Base-by-base conservation (phyloP, 1,140 invertebrate genomes). In the Mactra quadrangularis region DNA sequence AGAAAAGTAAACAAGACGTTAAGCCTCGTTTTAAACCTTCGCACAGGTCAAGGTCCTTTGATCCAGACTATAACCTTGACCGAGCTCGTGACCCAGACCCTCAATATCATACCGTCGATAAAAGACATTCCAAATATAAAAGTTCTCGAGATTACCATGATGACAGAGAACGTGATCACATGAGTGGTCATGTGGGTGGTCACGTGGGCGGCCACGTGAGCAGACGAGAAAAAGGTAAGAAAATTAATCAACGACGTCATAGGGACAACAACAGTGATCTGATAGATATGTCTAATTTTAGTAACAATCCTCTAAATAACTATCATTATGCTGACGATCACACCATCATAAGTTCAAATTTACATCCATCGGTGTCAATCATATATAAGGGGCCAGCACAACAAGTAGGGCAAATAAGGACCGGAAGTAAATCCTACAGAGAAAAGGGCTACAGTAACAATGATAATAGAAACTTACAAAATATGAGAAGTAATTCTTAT, bases 31-130 rank as follows among this genome's bases (percentile, higher is more conserved):
- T 64, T 19, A 76, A 60, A 76, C 41, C 25, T 22, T 47, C 74
- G 0, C 50, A 62, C 15, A 76, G 74, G 74, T 76, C 74, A 62
- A 62, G 45, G 59, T 76, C 74, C 2, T 76, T 22, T 60, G 74
- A 76, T 25, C 74, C 74, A 3, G 74, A 76, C 31, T 19, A 45
- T 55, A 33, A 38, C 3, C 15, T 13, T 31, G 64, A 41, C n/a
- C 45, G 38, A 1, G 38, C 38, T 27, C 35, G n/a, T 9, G 31
- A 22, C 27, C 27, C 47, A 3, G 41, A 68, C 27, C 15, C 41
- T 9, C 64, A 68, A n/a, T 68, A 47, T 19, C 13, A 47, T 13
- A 47, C 64, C 6, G 45, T 68, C 3, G 45, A 68, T 15, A 41
- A 41, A 6, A 41, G 38, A 15, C 38, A 41, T 41, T 41, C 38